Evolutionary conservation across 2,888 invertebrate genomes (phyloP), one percentile per base, ranked within the genome.

Genomic region (Plagiodera versicolora): DNA sequence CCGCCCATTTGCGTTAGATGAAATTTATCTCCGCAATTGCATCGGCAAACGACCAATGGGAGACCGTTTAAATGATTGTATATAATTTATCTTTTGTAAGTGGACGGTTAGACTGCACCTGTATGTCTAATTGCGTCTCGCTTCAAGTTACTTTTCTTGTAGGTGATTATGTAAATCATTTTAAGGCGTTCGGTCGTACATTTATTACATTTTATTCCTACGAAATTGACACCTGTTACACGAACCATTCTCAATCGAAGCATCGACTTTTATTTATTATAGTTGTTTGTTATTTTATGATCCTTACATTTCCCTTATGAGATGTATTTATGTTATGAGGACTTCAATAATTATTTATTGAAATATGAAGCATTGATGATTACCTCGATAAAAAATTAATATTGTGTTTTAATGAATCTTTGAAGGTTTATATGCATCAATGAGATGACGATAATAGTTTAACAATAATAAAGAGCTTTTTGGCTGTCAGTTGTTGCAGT

Each of bases 101-200:
- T 60, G 67, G 73, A 72, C 73, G 70, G 70, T 65, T 72, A 70
- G 72, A 70, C 70, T 73, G 73, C 73, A 74, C 69, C 68, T 69
- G 71, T 67, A 62, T 68, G 61, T 64, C 32, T 56, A 48, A 56
- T 56, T 56, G 49, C 56, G 56, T 48, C 24, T 56, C 53, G 39
- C 28, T n/a, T 44, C 20, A 20, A 45, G 53, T 20, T 58, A 58
- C 58, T 30, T 60, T 56, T 60, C 56, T 56, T 16, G 30, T 17
- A 24, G 35, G 19, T 16, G 16, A 56, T 48, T 60, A 60, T 60
- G 60, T 30, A 60, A 51, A 60, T 60, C 52, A 52, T 56, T 56
- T 35, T 17, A 52, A 60, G 30, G 24, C 53, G 39, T 39, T 39
- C 39, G 14, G n/a, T 39, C 39, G n/a, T 14, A 39, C 39, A 39